Conservation (phyloP, 1,140 invertebrate genomes). For the Andricus grossulariae region DNA sequence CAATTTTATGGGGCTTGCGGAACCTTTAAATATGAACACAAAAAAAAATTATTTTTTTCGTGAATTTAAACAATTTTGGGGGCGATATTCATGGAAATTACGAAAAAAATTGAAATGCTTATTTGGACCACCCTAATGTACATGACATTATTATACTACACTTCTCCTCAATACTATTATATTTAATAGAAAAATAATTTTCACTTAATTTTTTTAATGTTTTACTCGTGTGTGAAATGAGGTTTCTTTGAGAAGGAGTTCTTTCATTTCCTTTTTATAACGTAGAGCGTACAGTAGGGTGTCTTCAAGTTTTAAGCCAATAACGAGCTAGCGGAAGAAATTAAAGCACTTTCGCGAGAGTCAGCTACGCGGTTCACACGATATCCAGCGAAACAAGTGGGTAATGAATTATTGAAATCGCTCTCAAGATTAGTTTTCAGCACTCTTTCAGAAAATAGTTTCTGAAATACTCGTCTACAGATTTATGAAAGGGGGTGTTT, state of each 20-base stretch:
- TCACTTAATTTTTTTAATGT: background rate
- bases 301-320: conserved; percentile 53
- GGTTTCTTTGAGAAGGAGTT: background rate
- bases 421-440: conserved; percentile 32
- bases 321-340: conserved; percentile 53
- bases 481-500: background rate
- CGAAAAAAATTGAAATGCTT: too few species aligned
- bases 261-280: conserved; percentile 4
- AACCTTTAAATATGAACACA: too few species aligned
- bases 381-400: conserved; percentile 53
- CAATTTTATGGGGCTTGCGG: too few species aligned
- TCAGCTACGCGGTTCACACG: conserved; percentile 43
- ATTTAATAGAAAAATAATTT: conserved; percentile 1
- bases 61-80: too few species aligned
- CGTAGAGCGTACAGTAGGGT: conserved; percentile 6
- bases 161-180: background rate
- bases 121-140: too few species aligned
- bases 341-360: conserved; percentile 48
- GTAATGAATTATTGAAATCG: conserved; percentile 56
- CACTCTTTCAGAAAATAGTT: conserved; percentile 7
- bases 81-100: too few species aligned
- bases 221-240: background rate
- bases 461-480: conserved; percentile 3
- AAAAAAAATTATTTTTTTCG: too few species aligned
- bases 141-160: background rate